These are phyloP conservation scores for Leptodactylus fuscus DNA, from an alignment of 2,113 vertebrate genomes.

Conservation along the genomic window DNA sequence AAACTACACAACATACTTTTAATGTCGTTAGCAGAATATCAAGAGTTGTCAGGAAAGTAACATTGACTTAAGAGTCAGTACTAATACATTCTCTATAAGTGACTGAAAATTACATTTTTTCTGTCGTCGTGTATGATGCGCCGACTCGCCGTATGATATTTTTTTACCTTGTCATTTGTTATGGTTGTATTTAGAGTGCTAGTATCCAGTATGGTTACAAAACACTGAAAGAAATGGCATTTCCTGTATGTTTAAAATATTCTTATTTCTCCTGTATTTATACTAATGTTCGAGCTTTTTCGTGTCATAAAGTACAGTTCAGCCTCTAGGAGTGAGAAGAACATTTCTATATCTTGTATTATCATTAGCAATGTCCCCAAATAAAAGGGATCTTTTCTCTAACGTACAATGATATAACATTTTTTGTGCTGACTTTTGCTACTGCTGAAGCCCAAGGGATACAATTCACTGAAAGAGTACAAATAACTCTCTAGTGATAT, in stretches of 20 bases:
- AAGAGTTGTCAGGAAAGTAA: not conserved
- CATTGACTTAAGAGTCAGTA: not conserved
- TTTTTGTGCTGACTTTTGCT: constrained; percentile 15
- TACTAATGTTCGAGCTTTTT: not conserved
- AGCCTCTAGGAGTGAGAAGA: not conserved
- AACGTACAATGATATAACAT: constrained; percentile 10
- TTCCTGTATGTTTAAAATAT: not conserved
- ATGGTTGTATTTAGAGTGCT: not conserved
- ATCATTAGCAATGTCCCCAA: constrained; percentile 11
- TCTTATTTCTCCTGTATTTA: too few relatives aligned
- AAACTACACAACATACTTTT: not conserved
- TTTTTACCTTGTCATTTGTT: too few relatives aligned
- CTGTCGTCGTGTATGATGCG: too few relatives aligned
- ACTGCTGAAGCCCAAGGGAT: constrained; percentile 3
- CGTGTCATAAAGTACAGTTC: not conserved
- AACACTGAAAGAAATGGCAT: not conserved
- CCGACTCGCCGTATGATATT: too few relatives aligned
- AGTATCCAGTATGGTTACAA: not conserved
- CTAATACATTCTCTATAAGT: not conserved
- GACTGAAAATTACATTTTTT: too few relatives aligned
- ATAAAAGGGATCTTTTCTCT: not conserved
- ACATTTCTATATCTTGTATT: constrained; percentile 6
- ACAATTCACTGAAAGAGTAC: constrained; percentile 14
- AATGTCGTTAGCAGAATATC: not conserved
- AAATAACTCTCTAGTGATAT: constrained; percentile 34